Evolutionary conservation across 2,888 invertebrate genomes (phyloP).

Genomic region (Andricus quercusramuli): DNA sequence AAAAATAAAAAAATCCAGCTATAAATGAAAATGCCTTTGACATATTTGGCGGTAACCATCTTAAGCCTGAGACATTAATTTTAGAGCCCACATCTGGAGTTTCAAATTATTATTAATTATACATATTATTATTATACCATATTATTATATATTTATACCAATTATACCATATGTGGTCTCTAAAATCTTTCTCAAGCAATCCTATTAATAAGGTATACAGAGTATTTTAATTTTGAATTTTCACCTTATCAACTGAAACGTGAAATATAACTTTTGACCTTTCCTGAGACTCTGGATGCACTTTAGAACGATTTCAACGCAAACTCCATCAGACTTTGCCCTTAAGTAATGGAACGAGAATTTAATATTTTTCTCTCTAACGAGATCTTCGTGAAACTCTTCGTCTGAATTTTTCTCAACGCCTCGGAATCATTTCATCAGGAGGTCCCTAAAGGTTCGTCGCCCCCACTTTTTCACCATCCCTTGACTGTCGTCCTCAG

Average conservation of each 20-base stretch:
- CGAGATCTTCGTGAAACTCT: not conserved
- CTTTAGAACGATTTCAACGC: not conserved
- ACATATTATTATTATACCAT: no score
- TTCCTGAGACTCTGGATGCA: not conserved
- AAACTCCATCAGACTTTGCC: not conserved
- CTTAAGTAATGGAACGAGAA: not conserved
- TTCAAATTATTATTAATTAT: no score
- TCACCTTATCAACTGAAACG: not conserved
- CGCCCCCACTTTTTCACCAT: not conserved
- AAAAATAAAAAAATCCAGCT: no score
- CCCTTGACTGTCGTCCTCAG: slow-evolving; percentile 7
- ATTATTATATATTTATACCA: no score
- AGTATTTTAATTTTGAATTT: no score
- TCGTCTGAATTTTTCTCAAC: not conserved
- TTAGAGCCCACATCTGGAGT: no score
- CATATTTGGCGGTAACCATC: no score
- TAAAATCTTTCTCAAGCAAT: no score
- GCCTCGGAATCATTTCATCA: not conserved
- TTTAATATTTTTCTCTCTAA: slow-evolving; percentile 9
- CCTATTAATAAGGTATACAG: no score
- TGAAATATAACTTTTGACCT: not conserved
- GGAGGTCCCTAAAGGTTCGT: slow-evolving; percentile 2
- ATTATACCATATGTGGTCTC: no score
- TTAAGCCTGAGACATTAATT: no score
- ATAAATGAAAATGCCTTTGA: no score